Evolutionary conservation across 2,113 vertebrate species (phyloP).

Genomic region (Nesoenas mayeri): DNA sequence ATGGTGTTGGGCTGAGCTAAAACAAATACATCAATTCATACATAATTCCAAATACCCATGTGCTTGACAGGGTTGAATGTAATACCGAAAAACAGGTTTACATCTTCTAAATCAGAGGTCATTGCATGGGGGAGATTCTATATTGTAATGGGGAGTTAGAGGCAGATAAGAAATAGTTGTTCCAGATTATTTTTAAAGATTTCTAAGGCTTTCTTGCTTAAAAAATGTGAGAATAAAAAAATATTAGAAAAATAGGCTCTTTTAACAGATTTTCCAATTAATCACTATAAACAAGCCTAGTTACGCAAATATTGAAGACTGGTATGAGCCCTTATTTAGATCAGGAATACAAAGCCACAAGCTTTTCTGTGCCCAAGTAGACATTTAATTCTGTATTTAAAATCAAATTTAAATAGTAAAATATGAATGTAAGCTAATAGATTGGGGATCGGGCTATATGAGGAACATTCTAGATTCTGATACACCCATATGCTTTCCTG

Average conservation of each 20-base stretch:
- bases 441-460: neutral
- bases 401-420: neutral
- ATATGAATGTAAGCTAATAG: neutral
- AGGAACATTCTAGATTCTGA: neutral
- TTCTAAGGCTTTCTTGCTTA: neutral
- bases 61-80: neutral
- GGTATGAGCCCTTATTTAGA: neutral
- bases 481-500: neutral
- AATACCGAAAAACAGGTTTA: neutral
- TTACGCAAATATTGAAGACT: neutral
- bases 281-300: neutral
- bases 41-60: neutral
- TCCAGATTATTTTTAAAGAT: neutral
- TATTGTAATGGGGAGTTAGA: neutral
- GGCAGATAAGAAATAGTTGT: neutral
- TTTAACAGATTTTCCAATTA: neutral
- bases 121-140: neutral
- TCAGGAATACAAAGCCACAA: neutral
- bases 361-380: neutral
- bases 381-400: neutral
- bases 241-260: neutral
- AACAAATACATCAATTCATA: neutral
- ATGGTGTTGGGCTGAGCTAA: neutral
- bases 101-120: neutral
- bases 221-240: neutral